These are phyloP conservation scores for Bos indicus DNA, from an alignment of 2,113 vertebrate genomes.

Conservation along the genomic window DNA sequence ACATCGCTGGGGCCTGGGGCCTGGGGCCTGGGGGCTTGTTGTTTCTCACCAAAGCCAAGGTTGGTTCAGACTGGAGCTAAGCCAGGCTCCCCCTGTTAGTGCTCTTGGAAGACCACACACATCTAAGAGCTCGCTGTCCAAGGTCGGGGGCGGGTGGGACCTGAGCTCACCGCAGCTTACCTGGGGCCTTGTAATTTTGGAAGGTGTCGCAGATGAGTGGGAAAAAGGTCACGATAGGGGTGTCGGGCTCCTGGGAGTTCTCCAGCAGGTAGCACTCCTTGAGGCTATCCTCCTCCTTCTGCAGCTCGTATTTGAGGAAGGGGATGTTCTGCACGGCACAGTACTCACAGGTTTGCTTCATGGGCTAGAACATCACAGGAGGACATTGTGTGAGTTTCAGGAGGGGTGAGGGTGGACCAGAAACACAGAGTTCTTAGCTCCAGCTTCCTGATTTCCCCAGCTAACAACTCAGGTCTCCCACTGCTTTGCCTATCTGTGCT, in stretches of 20 bases:
- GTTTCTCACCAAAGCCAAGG: not conserved
- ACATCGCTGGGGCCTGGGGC: not conserved
- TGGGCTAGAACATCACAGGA: slow-evolving; percentile 67
- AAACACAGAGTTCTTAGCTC: not conserved
- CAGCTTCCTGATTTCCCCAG: not conserved
- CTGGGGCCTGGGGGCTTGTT: not conserved
- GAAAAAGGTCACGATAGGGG: slow-evolving; percentile 81
- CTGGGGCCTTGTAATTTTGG: slow-evolving; percentile 84
- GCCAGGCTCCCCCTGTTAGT: not conserved
- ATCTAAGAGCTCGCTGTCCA: not conserved
- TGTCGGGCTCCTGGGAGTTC: slow-evolving; percentile 73
- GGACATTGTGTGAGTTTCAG: not conserved
- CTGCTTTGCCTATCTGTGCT: not conserved
- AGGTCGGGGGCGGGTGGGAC: not conserved
- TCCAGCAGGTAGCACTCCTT: slow-evolving; percentile 83
- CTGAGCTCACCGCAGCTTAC: slow-evolving; percentile 57
- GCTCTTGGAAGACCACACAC: not conserved
- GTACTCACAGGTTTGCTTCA: slow-evolving; percentile 82
- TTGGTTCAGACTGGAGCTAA: not conserved
- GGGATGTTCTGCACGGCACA: slow-evolving; percentile 78
- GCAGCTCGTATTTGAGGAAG: slow-evolving; percentile 77
- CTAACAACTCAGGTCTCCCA: not conserved
- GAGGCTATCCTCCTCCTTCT: slow-evolving; percentile 67
- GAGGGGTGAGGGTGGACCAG: not conserved
- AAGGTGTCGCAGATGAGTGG: slow-evolving; percentile 83